phyloP scores from a whole-genome alignment of 2,113 vertebrate species.

The Meleagris gallopavo region DNA sequence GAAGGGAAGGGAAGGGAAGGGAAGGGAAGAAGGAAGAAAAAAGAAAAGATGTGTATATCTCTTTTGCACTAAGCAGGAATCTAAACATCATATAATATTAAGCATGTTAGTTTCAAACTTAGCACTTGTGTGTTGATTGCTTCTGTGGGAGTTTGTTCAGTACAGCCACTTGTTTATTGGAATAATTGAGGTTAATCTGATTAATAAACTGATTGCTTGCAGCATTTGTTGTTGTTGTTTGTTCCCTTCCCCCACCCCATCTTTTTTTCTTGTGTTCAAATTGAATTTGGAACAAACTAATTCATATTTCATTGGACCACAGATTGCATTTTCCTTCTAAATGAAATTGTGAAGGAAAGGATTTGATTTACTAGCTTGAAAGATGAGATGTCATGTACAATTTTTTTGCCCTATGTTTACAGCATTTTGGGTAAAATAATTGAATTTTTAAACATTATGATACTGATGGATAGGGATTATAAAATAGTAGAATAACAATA shows the following conservation, averaged over 20 bases:
- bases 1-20: too few species aligned
- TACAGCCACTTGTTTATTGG: not conserved
- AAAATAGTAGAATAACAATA: not conserved
- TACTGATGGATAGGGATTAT: not conserved
- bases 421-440: not conserved
- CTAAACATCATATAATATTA: not conserved
- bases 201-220: not conserved
- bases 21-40: too few species aligned
- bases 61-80: not conserved
- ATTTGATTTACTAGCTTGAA: slow-evolving; percentile 52
- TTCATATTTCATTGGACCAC: slow-evolving; percentile 24
- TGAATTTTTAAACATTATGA: not conserved
- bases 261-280: not conserved
- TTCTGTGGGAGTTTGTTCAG: not conserved
- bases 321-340: slow-evolving; percentile 1
- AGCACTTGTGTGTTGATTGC: not conserved
- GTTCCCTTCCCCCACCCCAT: not conserved
- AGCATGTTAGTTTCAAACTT: not conserved
- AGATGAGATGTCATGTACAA: not conserved
- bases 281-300: slow-evolving; percentile 37
- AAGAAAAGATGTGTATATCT: not conserved
- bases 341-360: slow-evolving; percentile 17
- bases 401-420: not conserved
- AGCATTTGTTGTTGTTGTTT: not conserved
- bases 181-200: slow-evolving; percentile 12